A percentile compares a stretch with the other conserved stretches of the same genome.
Evolutionary conservation across 1,140 invertebrate species (phyloP).

Genomic region (Campoletis sonorensis): DNA sequence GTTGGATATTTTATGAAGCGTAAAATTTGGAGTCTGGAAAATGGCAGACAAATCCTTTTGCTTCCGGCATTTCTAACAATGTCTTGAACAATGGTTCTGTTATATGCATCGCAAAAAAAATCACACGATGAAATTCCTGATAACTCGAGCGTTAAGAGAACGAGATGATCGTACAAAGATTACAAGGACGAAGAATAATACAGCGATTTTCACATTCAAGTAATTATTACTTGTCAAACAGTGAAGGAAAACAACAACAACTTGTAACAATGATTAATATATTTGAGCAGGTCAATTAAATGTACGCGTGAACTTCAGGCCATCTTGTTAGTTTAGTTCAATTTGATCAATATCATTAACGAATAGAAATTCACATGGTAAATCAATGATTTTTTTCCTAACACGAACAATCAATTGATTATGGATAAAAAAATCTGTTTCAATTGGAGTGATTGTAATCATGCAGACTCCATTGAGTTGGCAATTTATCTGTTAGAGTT

Average conservation of each 20-base stretch:
- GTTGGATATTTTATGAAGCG: neutral
- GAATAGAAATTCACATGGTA: too few relatives aligned
- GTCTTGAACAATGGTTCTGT: neutral
- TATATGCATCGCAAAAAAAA: neutral
- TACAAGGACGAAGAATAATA: neutral
- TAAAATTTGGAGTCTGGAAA: neutral
- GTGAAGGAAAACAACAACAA: neutral
- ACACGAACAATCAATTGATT: too few relatives aligned
- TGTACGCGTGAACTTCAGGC: too few relatives aligned
- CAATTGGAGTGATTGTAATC: too few relatives aligned
- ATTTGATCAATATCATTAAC: too few relatives aligned
- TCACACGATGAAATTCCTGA: neutral
- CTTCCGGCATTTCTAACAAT: neutral
- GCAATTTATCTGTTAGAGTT: too few relatives aligned
- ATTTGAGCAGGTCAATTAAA: too few relatives aligned
- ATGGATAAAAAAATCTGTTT: too few relatives aligned
- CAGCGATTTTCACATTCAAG: neutral
- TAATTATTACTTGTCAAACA: neutral
- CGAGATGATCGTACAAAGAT: neutral
- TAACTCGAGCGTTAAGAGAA: slow-evolving; percentile 14
- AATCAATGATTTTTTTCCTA: too few relatives aligned
- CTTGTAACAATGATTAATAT: neutral
- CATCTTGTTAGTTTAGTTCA: too few relatives aligned
- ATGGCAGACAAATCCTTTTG: neutral
- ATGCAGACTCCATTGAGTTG: too few relatives aligned